Evolutionary conservation across 2,797 vertebrate genomes (phyloP), one percentile per base, ranked within the genome.

Genomic region (Sparidentex hasta): DNA sequence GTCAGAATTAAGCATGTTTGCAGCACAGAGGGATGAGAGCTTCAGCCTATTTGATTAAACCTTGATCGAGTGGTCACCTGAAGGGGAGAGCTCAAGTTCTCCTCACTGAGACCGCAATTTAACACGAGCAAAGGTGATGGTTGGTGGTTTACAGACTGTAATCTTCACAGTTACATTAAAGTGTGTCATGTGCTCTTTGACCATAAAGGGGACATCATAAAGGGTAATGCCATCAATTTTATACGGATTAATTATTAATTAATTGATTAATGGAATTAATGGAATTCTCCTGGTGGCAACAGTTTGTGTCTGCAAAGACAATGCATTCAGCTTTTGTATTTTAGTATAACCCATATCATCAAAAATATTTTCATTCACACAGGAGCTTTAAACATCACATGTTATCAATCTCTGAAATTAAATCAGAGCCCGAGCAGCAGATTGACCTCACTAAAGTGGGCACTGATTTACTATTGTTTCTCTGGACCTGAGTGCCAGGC

Each of bases 1-100:
- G 79, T 57, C 25, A 21, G 20, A 71, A 33, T 68, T 68, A 47
- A 47, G 50, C 21, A 13, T 21, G 43, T 81, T 74, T 68, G 46
- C 46, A 5, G 5, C 61, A 17, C 3, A 4, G 8, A 25, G 44
- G 48, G 12, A 55, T 21, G 11, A 54, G 16, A n/a, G 41, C 41
- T 55, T 41, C 29, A 46, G 57, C 0, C 7, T 43, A 14, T 64
- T 74, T 52, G 38, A 75, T 71, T 66, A 65, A 71, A 56, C 55
- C 18, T 43, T 41, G 55, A 64, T 63, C 29, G 56, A 59, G 65
- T n/a, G 20, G 9, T 65, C 18, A 64, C 52, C 64, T 44, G 38
- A 51, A 63, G 56, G 38, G 48, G 27, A 63, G 56, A 17, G 3
- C 23, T 67, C 2, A 2, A 18, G 3, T 21, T 52, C 14, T 5